phyloP scores from a whole-genome alignment of 2,113 vertebrate genomes.

The Tretioscincus oriximinensis region DNA sequence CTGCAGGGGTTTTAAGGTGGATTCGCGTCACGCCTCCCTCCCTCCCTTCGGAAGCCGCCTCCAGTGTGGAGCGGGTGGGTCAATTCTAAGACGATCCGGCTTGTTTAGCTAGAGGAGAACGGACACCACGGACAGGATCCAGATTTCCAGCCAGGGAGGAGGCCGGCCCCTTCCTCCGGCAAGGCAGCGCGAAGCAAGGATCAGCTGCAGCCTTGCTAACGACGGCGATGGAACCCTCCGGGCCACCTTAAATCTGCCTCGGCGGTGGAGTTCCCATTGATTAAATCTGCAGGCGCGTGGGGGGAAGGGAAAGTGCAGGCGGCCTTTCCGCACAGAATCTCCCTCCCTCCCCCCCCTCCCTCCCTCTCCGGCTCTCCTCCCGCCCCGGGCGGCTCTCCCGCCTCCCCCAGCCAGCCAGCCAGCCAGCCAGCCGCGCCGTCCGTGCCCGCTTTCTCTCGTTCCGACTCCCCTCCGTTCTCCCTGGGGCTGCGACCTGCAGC shows the following conservation, averaged over 20 bases:
- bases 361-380: neutral
- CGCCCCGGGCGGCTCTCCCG: slow-evolving; percentile 6
- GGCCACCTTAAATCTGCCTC: rapidly evolving
- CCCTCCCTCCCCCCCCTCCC: neutral
- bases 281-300: slow-evolving; percentile 6
- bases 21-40: rapidly evolving
- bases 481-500: slow-evolving; percentile 34
- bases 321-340: neutral
- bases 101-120: too few species aligned
- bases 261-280: slow-evolving; percentile 18
- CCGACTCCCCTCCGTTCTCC: slow-evolving; percentile 23
- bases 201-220: neutral
- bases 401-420: neutral
- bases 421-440: slow-evolving; percentile 22
- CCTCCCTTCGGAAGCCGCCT: rapidly evolving
- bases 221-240: neutral
- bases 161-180: neutral
- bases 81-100: too few species aligned
- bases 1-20: neutral
- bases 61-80: too few species aligned
- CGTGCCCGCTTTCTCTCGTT: slow-evolving; percentile 7
- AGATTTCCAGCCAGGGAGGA: too few species aligned
- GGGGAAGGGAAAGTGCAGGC: slow-evolving; percentile 15
- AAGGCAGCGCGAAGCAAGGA: neutral
- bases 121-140: neutral